Conservation (phyloP, 2,113 vertebrate species). For the Onychostruthus taczanowskii region DNA sequence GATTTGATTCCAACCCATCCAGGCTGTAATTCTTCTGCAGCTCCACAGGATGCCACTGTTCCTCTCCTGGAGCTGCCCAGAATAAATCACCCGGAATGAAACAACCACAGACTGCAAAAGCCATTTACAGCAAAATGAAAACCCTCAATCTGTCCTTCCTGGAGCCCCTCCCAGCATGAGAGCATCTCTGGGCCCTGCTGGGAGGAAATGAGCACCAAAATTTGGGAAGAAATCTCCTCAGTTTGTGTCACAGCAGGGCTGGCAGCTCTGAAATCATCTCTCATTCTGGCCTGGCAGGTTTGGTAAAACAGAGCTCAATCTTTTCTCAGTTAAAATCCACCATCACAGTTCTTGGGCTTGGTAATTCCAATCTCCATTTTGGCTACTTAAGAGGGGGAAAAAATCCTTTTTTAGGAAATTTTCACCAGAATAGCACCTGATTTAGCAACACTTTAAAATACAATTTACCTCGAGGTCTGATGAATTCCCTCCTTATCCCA, state of each 20-base stretch:
- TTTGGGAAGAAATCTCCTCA: background rate
- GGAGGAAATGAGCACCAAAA: background rate
- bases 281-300: rapidly evolving
- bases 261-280: background rate
- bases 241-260: background rate
- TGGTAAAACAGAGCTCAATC: rapidly evolving
- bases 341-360: rapidly evolving
- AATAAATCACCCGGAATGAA: background rate
- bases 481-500: background rate
- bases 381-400: background rate
- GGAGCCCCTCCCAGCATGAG: background rate
- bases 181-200: background rate
- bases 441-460: background rate
- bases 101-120: background rate
- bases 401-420: background rate
- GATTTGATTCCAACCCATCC: background rate
- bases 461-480: background rate
- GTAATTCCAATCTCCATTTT: background rate
- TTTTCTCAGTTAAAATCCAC: background rate
- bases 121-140: background rate
- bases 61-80: background rate
- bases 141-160: background rate
- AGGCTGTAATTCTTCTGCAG: background rate
- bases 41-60: conserved; percentile 42
- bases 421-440: background rate